Base-by-base conservation (phyloP, 2,797 vertebrate species). In the Gymnodraco acuticeps region DNA sequence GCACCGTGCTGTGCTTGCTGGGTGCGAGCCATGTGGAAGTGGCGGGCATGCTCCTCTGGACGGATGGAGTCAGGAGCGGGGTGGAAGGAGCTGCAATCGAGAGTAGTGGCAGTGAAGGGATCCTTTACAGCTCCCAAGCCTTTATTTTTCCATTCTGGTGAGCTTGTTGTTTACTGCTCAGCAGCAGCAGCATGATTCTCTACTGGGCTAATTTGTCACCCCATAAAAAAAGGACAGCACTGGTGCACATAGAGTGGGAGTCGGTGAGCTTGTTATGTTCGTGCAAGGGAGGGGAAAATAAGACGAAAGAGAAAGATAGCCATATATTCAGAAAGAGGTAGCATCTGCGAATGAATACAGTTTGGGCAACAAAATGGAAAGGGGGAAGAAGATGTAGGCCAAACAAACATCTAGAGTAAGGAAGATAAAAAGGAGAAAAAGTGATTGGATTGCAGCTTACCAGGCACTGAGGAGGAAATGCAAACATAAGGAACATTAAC, bases 21-120 rank as follows among this genome's bases (percentile, higher is more conserved):
- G 89, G 89, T 84, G 64, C 27, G 81, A 86, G 89, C 85, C 87
- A 87, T 85, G 89, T 83, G 87, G 87, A 91, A 84, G 88, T 87
- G 70, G 84, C 31, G 70, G 85, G 86, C 81, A 47, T 47, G 77
- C 82, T 88, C 81, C 75, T 83, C 53, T 16, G 83, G 83, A 87
- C 74, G 43, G 64, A 81, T 81, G 66, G 77, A 76, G 70, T 79
- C 63, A 19, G 59, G 71, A 69, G 64, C 10, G 10, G 62, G 64
- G 63, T 51, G 80, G 60, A 72, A 65, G 76, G 65, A 64, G 75
- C 56, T 65, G 42, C 68, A 3, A 13, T 56, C 64, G 58, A 76
- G 75, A 81, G 77, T 50, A 2, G 77, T 47, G 82, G 70, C 68
- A 52, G 67, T 16, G 75, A 55, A 33, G 64, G 77, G 73, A 80